Evolutionary conservation across 2,113 vertebrate species (phyloP).

Genomic region (Campylorhamphus procurvoides): DNA sequence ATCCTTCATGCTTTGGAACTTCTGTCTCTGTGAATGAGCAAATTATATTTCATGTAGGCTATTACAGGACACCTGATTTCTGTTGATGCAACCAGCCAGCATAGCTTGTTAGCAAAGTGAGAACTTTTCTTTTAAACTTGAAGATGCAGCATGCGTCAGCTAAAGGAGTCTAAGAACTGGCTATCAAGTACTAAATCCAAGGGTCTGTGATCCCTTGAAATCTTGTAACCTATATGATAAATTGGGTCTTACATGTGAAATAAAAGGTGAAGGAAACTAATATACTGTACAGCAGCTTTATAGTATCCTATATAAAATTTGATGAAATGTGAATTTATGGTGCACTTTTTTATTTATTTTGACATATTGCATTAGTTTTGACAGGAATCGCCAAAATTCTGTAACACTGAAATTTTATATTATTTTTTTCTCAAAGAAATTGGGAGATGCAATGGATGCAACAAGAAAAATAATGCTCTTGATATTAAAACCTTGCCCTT

Average conservation of each 20-base stretch:
- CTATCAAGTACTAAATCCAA: background rate
- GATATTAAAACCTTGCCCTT: background rate
- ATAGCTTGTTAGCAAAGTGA: background rate
- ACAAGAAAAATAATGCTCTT: background rate
- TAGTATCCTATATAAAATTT: background rate
- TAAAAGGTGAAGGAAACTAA: background rate
- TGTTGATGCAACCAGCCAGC: background rate
- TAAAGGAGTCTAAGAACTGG: background rate
- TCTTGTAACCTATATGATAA: background rate
- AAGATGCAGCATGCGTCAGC: background rate
- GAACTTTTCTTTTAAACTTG: background rate
- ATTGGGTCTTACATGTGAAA: background rate
- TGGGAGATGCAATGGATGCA: rapidly evolving
- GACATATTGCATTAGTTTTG: background rate
- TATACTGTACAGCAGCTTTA: background rate
- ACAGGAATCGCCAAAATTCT: background rate
- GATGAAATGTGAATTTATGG: background rate
- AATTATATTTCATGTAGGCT: background rate
- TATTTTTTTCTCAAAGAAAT: background rate
- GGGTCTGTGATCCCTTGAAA: background rate
- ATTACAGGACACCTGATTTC: background rate
- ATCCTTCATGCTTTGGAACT: background rate
- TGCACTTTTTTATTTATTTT: background rate
- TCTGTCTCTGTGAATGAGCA: background rate
- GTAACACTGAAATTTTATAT: background rate